Base-by-base conservation (phyloP, 2,888 invertebrate genomes). In the Epinotia ramella region DNA sequence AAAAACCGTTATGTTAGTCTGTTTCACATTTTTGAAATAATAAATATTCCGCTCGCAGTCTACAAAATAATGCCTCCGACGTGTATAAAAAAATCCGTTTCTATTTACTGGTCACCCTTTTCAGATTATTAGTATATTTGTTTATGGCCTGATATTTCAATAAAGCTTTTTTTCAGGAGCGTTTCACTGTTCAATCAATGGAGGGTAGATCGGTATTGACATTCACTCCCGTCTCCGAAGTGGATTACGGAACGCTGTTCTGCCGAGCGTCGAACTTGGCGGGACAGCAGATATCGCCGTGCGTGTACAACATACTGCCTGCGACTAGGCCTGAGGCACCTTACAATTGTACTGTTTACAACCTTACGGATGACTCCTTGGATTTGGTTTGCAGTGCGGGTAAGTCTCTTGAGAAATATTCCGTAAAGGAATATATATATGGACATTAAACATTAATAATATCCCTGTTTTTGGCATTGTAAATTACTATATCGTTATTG, bases 271-370 rank as follows among this genome's bases (percentile, higher is more conserved):
- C 95, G 74, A 97, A 97, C 88, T 88, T 95, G 6, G 96, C 97
- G 0, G 97, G 97, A 2, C 95, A 95, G 78, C 97, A 97, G 88
- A 89, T 93, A 68, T 95, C 95, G 77, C 97, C 97, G 12, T 97
- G 97, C 90, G 94, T 97, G 64, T 97, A 96, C 90, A 96, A 96
- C 76, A 94, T 97, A 78, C 95, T 97, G 81, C 96, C 97, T 0
- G 97, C 97, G 83, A 97, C 97, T 3, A 96, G 96, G 81, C 97
- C 97, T 0, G 97, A 97, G 83, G 95, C 97, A 1, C 97, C 97
- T 0, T 95, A 96, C 81, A 97, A 97, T 88, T 97, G 97, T 88
- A 96, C 97, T 2, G 95, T 97, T 67, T 95, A 96, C 81, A 97
- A 97, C 88, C 96, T 97, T 81, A 97, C 97, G 20, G 96, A 96